Evolutionary conservation across 2,113 vertebrate species (phyloP), one percentile per base, ranked within the genome.

Genomic region (Ceyx melanurus): DNA sequence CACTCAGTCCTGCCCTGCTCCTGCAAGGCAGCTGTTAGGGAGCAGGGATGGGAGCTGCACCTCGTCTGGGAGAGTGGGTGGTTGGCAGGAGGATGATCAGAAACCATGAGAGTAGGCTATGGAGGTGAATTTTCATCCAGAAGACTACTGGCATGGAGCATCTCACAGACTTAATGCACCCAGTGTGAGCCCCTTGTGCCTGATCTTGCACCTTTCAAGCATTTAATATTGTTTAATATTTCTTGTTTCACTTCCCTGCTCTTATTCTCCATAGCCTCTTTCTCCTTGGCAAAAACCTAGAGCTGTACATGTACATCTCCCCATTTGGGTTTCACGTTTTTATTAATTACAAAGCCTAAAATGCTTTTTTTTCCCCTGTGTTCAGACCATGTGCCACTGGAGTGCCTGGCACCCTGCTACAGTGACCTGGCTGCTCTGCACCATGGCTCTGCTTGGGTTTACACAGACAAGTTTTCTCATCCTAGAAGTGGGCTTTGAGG

Each of bases 11-110:
- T 62, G 42, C 37, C 37, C 37, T 37, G 56, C 11, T 67, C 8
- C 56, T 60, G 50, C 4, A 6, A 78, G 25, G 50, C 48, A 82
- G 45, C 77, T 58, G 43, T 45, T 50, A 40, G 12, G 28, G 28
- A 66, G 7, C 37, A 13, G 0, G 2, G 43, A 15, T 10, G 2
- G 54, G 53, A 60, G 57, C 40, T 65, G 26, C 18, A n/a, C 10
- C 0, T 1, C 37, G 29, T 35, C 26, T 43, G 65, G 29, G 37
- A 64, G 65, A 53, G 20, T 0, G 1, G 18, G 42, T 1, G 0
- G 31, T 25, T 48, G n/a, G 42, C 26, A 58, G 72, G 13, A 57
- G 15, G 29, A 13, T 14, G 51, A 31, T 54, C 31, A 78, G 43
- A 45, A 77, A 53, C 48, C 18, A 26, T 33, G 6, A 70, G 4